phyloP scores from a whole-genome alignment of 2,113 vertebrate genomes.

The Amazona guildingii region DNA sequence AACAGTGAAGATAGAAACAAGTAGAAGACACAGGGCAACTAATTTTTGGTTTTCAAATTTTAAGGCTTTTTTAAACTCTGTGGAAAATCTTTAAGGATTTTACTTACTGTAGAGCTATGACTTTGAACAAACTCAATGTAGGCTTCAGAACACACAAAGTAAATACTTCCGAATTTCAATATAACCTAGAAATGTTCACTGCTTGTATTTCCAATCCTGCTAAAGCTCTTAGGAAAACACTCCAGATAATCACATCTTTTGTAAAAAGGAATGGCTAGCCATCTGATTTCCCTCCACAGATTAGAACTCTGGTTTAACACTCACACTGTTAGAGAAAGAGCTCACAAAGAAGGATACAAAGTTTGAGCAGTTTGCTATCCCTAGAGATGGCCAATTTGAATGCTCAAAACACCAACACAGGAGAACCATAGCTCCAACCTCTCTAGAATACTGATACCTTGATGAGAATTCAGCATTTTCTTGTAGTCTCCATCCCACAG shows the following conservation, averaged over 20 bases:
- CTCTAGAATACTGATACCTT: not conserved
- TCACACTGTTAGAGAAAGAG: constrained; percentile 8
- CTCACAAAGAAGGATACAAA: constrained; percentile 21
- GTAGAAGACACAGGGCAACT: not conserved
- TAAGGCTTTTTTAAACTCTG: not conserved
- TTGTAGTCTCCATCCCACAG: not conserved
- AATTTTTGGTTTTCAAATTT: not conserved
- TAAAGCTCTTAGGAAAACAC: constrained; percentile 17
- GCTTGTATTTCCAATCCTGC: not conserved
- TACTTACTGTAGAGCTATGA: not conserved
- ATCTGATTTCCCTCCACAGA: not conserved
- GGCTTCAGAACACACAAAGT: not conserved
- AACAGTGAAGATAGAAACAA: not conserved
- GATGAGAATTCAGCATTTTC: not conserved
- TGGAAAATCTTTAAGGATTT: not conserved
- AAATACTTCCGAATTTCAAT: not conserved
- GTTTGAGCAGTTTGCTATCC: constrained; percentile 22
- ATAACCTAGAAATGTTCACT: not conserved
- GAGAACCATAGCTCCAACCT: not conserved
- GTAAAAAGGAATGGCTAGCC: not conserved
- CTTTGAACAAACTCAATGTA: not conserved
- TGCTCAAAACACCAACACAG: constrained; percentile 39
- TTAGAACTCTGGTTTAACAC: constrained; percentile 19
- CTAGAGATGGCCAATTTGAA: constrained; percentile 35
- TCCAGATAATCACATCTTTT: not conserved